These are phyloP conservation scores for Brachionus manjavacas DNA, from an alignment of 1,140 invertebrate species.

Conservation along the genomic window DNA sequence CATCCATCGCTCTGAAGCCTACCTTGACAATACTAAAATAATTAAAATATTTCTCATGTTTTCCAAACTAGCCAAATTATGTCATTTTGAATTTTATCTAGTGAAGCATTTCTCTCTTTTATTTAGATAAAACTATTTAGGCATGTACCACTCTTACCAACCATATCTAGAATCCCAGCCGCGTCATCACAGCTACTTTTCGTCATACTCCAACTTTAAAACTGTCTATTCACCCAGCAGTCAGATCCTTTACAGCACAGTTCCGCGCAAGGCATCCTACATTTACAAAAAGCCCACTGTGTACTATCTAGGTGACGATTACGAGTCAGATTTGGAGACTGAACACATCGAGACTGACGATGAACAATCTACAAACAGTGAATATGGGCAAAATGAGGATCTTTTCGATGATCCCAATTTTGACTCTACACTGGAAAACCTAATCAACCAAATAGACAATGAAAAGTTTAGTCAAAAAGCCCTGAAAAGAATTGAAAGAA, in stretches of 20 bases:
- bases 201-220: not conserved
- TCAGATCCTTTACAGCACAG: not conserved
- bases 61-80: not conserved
- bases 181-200: not conserved
- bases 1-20: not conserved
- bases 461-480: not conserved
- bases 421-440: not conserved
- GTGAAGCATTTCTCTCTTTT: not conserved
- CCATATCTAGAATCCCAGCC: not conserved
- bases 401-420: not conserved
- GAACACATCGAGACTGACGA: not conserved
- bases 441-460: constrained; percentile 6
- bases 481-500: constrained; percentile 13
- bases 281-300: not conserved
- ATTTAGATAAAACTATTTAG: not conserved
- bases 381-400: not conserved
- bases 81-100: not conserved
- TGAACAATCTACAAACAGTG: not conserved
- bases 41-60: not conserved
- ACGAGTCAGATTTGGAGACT: not conserved
- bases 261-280: not conserved
- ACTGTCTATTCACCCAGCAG: not conserved
- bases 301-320: not conserved
- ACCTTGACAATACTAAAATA: not conserved
- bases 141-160: not conserved